Evolutionary conservation across 1,140 invertebrate species (phyloP).

Genomic region (Ditylenchus dipsaci): DNA sequence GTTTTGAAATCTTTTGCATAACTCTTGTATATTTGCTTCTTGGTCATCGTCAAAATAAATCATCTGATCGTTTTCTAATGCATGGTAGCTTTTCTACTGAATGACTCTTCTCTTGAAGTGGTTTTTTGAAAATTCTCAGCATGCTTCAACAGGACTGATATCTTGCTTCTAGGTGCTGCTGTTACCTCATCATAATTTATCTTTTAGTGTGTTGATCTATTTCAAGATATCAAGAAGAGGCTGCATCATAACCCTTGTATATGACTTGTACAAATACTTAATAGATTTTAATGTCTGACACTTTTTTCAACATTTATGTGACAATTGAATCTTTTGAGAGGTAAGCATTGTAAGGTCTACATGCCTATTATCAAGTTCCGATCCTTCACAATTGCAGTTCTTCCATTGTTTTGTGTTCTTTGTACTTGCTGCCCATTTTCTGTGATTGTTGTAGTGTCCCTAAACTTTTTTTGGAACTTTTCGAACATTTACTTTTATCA

Average conservation of each 20-base stretch:
- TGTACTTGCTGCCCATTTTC: not conserved
- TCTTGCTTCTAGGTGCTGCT: constrained; percentile 14
- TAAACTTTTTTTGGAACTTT: not conserved
- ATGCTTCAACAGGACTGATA: constrained; percentile 30
- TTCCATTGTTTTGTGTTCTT: not conserved
- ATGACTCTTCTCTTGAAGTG: constrained; percentile 17
- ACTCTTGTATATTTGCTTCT: not conserved
- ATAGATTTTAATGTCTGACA: constrained; percentile 17
- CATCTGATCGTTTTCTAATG: constrained; percentile 23
- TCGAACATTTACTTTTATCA: constrained; percentile 2
- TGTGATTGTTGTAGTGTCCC: not conserved
- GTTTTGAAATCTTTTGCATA: not conserved
- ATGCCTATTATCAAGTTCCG: not conserved
- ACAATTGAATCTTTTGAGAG: constrained; percentile 9
- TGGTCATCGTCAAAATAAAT: not conserved
- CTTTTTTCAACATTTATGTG: constrained; percentile 21
- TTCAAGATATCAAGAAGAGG: constrained; percentile 1
- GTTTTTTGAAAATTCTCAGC: constrained; percentile 17
- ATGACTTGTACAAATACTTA: constrained; percentile 25
- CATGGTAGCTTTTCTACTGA: not conserved
- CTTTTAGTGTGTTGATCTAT: constrained; percentile 7
- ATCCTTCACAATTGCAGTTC: not conserved
- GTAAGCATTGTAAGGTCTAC: constrained; percentile 12
- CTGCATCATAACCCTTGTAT: constrained; percentile 22
- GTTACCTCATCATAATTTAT: constrained; percentile 8